A percentile compares a stretch with the other conserved stretches of the same genome.
Conservation (phyloP, 1,140 invertebrate genomes). For the Neodiprion lecontei region DNA sequence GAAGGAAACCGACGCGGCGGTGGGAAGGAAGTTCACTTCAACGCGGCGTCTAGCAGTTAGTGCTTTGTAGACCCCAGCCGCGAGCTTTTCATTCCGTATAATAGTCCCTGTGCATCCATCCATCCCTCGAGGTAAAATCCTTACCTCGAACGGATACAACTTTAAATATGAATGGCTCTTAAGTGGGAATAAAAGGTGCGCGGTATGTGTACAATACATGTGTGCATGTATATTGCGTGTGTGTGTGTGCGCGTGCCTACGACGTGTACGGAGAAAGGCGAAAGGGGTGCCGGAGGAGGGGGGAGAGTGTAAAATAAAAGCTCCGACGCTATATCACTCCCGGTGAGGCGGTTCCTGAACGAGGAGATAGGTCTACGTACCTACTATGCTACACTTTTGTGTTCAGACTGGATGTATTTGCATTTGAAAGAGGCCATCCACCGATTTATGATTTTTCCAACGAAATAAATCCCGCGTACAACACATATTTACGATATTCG, state of each 20-base stretch:
- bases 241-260: not conserved
- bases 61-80: not conserved
- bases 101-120: not conserved
- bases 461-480: not conserved
- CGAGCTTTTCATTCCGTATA: not conserved
- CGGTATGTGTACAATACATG: not conserved
- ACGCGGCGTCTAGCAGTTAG: not conserved
- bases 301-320: conserved; percentile 6
- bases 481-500: too few species aligned
- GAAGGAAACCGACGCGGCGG: too few species aligned
- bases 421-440: conserved; percentile 23
- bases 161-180: conserved; percentile 16
- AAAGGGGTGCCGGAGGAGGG: not conserved
- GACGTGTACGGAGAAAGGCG: not conserved
- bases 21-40: too few species aligned
- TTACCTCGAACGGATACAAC: conserved; percentile 9
- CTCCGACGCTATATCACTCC: not conserved
- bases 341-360: not conserved
- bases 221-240: not conserved
- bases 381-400: conserved; percentile 16
- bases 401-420: conserved; percentile 19
- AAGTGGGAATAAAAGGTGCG: conserved; percentile 13
- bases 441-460: conserved; percentile 21
- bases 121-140: conserved; percentile 2
- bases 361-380: not conserved